A percentile compares a stretch with the other conserved stretches of the same genome.
phyloP scores from a whole-genome alignment of 2,797 vertebrate species.

The Pantherophis vulpinus region DNA sequence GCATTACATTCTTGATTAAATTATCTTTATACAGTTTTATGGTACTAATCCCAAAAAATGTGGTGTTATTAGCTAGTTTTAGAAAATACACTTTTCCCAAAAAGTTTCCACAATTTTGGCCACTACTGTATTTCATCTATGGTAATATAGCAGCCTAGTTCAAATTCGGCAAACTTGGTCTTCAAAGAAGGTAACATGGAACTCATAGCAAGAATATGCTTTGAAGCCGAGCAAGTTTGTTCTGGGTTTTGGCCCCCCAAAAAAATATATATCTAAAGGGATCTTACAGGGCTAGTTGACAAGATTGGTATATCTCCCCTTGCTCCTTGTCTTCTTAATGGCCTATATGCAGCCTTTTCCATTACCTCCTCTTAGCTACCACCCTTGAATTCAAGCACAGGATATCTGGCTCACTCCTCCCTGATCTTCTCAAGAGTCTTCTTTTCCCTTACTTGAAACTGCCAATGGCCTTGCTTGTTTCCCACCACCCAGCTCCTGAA shows the following conservation, averaged over 20 bases:
- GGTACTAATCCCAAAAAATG: too few species aligned
- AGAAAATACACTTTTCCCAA: too few species aligned
- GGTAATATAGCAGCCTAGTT: background rate
- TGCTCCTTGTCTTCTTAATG: background rate
- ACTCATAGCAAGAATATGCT: rapidly evolving
- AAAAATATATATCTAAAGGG: background rate
- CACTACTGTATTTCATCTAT: too few species aligned
- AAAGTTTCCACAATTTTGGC: too few species aligned
- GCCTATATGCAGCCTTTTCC: background rate
- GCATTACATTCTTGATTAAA: too few species aligned
- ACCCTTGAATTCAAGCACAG: background rate
- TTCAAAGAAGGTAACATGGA: background rate
- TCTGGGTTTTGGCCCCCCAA: background rate
- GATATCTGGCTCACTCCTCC: background rate
- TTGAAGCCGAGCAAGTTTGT: background rate
- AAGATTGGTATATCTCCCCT: background rate
- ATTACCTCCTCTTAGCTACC: background rate
- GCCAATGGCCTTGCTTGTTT: background rate
- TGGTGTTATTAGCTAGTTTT: too few species aligned
- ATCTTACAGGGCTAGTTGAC: background rate
- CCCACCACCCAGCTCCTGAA: background rate
- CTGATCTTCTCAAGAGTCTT: background rate
- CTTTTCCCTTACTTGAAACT: background rate
- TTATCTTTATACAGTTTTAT: too few species aligned
- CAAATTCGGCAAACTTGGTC: background rate